A percentile compares a stretch with the other conserved stretches of the same genome.
Evolutionary conservation across 2,113 vertebrate species (phyloP).

Genomic region (Tonatia bakeri): DNA sequence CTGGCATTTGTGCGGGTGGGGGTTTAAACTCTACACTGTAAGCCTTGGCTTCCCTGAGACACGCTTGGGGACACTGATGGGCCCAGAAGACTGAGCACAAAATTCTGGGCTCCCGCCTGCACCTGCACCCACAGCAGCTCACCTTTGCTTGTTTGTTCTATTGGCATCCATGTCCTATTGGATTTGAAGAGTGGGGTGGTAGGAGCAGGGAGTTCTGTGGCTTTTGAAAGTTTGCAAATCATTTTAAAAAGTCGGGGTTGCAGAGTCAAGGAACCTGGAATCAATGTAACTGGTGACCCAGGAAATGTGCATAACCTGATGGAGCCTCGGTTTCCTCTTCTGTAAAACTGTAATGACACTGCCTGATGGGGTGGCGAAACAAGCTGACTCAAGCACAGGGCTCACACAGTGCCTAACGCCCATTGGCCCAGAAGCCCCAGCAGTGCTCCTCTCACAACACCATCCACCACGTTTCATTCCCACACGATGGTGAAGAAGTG

Average conservation of each 20-base stretch:
- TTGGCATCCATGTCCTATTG: not conserved
- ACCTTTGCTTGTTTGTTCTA: not conserved
- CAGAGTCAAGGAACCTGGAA: not conserved
- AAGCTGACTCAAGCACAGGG: not conserved
- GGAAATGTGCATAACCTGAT: not conserved
- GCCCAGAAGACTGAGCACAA: not conserved
- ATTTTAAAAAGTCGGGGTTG: not conserved
- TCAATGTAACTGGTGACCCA: not conserved
- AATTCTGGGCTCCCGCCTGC: not conserved
- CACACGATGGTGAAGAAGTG: too few relatives aligned
- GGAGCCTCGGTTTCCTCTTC: not conserved
- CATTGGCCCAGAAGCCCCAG: not conserved
- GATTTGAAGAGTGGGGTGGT: not conserved
- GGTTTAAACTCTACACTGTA: not conserved
- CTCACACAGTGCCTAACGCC: too few relatives aligned
- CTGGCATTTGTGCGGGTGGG: not conserved
- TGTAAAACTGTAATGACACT: not conserved
- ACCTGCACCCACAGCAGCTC: not conserved
- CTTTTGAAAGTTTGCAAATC: not conserved
- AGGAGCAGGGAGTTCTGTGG: not conserved
- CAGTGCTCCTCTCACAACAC: not conserved
- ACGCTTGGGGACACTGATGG: not conserved
- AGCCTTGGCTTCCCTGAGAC: not conserved
- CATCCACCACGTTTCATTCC: not conserved
- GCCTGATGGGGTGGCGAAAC: not conserved